Percentiles rank a stretch among this genome's conserved stretches.
Conservation (phyloP, 2,888 invertebrate genomes). For the Andrena trimmerana region DNA sequence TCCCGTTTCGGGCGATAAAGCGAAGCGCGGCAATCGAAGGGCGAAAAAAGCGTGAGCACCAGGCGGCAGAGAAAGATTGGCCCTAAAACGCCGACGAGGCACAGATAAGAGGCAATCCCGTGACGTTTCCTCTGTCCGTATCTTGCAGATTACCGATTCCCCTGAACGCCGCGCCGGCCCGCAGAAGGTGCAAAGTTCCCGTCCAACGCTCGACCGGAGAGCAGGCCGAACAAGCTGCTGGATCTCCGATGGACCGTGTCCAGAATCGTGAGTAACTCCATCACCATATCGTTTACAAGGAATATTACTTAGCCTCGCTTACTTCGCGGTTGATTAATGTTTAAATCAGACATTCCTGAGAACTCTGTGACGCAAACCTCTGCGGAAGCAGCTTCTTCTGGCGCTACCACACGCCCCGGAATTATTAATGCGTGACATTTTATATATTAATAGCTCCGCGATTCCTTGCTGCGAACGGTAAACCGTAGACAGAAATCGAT, state of each 20-base stretch:
- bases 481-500: too few species aligned
- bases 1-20: slow-evolving; percentile 46
- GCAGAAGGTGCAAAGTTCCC: slow-evolving; percentile 48
- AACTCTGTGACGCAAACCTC: too few species aligned
- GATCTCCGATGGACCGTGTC: not conserved
- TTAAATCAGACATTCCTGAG: too few species aligned
- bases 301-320: not conserved
- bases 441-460: too few species aligned
- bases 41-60: slow-evolving; percentile 46
- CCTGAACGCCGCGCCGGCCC: slow-evolving; percentile 4
- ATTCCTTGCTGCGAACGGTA: too few species aligned
- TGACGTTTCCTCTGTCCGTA: slow-evolving; percentile 55
- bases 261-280: slow-evolving; percentile 22
- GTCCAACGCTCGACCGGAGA: slow-evolving; percentile 27
- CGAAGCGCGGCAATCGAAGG: slow-evolving; percentile 44
- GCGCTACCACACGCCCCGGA: too few species aligned
- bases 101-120: slow-evolving; percentile 74
- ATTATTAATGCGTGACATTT: too few species aligned
- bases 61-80: slow-evolving; percentile 53
- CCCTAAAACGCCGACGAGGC: slow-evolving; percentile 72
- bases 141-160: slow-evolving; percentile 54
- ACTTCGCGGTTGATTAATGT: not conserved
- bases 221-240: slow-evolving; percentile 10
- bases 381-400: too few species aligned
- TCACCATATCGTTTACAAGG: too few species aligned